Base-by-base conservation (phyloP, 2,797 vertebrate genomes). In the Coilia nasus region DNA sequence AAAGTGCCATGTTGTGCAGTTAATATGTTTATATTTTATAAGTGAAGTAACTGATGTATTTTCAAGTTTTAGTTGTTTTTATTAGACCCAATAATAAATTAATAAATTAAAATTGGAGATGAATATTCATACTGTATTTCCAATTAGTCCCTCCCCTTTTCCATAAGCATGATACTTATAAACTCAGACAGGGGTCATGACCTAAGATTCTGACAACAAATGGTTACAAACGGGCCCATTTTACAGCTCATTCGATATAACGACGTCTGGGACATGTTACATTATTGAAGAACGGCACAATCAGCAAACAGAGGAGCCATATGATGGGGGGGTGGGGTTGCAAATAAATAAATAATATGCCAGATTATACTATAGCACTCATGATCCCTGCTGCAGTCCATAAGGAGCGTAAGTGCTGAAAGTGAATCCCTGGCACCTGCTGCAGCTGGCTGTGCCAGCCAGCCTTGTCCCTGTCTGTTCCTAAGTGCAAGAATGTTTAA, bases 401-500 rank as follows among this genome's bases (percentile, higher is more conserved):
- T 86, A 87, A 56, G 57, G 86, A 91, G 87, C 88, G 91, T 89
- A 91, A 81, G 89, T 84, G 81, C 85, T 87, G 84, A 86, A 86
- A 88, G 92, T 88, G 91, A 91, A 93, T 93, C 92, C 83, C 88
- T 95, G 94, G 93, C 95, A 91, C 89, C 75, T 89, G 88, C 87
- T 91, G 88, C 17, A 41, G 90, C 91, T 90, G 93, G 87, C 86
- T 6, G 12, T 90, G 94, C 94, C 94, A 94, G 91, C 90, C 91
- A 91, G 87, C 91, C 93, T 88, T 93, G 93, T 95, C 90, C 90
- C 92, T 93, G 93, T 94, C 92, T 91, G 90, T 90, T 92, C 88
- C 86, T 95, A 93, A 95, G 94, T 94, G 94, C 93, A 94, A 91
- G 89, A 92, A 94, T 93, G 93, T 90, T 94, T 92, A 90, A 94